These are phyloP conservation scores for Hydrotaea diabolus DNA, from an alignment of 2,888 invertebrate species.

Conservation along the genomic window DNA sequence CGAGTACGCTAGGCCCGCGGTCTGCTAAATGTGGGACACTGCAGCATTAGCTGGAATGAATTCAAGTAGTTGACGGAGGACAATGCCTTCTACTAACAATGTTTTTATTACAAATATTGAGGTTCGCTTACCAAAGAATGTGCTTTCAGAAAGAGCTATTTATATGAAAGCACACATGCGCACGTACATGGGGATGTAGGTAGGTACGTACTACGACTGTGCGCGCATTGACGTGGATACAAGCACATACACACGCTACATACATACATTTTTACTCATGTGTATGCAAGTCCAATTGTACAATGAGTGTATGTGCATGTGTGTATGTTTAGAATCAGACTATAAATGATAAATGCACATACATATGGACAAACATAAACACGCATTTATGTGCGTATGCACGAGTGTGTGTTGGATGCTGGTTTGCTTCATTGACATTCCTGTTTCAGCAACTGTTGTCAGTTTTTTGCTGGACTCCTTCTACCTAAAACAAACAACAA, in stretches of 20 bases:
- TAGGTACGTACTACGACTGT: background rate
- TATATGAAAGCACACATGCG: constrained; percentile 17
- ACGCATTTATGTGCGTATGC: background rate
- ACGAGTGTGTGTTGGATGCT: background rate
- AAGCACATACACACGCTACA: background rate
- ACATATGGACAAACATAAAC: too few species aligned
- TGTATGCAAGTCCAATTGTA: background rate
- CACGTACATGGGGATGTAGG: background rate
- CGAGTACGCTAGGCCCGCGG: background rate
- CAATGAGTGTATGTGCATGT: background rate
- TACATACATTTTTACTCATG: too few species aligned
- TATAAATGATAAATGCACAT: background rate
- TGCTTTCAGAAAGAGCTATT: constrained; percentile 18
- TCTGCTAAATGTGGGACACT: background rate
- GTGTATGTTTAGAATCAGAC: background rate
- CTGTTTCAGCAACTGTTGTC: constrained; percentile 39
- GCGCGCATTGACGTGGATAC: background rate
- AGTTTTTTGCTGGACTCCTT: constrained; percentile 2
- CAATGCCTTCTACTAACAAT: constrained; percentile 41
- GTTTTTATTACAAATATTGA: constrained; percentile 39
- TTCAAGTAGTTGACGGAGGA: constrained; percentile 22
- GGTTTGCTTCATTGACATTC: constrained; percentile 38
- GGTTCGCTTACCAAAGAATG: constrained; percentile 40
- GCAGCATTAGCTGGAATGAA: background rate
- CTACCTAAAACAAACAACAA: constrained; percentile 9